These are phyloP conservation scores for Mythimna loreyi DNA, from an alignment of 2,888 invertebrate genomes.

Conservation along the genomic window DNA sequence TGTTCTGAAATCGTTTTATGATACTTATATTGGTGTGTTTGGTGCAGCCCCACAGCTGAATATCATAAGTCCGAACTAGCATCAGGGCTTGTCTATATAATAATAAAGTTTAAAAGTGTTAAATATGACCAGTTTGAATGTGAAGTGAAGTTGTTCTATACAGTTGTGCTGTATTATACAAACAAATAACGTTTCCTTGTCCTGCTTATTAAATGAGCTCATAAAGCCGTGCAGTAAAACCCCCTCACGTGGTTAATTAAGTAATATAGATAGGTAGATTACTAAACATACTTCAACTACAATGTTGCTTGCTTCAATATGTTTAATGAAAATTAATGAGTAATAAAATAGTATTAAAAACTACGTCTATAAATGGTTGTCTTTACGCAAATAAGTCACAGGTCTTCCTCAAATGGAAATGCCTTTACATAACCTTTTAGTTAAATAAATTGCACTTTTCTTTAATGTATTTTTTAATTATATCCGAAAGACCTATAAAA, in stretches of 20 bases:
- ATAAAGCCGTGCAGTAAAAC: constrained; percentile 3
- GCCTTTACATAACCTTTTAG: constrained; percentile 4
- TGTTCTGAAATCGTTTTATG: too few relatives aligned
- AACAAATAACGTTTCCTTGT: constrained; percentile 12
- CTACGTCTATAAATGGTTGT: constrained; percentile 19
- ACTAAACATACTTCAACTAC: constrained; percentile 6
- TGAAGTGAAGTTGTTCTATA: constrained; percentile 12
- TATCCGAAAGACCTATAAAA: neutral
- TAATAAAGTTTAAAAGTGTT: constrained; percentile 50
- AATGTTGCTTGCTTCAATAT: constrained; percentile 24
- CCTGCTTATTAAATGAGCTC: constrained; percentile 10
- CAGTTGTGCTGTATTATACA: constrained; percentile 13
- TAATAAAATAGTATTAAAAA: constrained; percentile 27
- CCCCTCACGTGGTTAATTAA: constrained; percentile 9
- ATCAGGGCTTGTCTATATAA: constrained; percentile 21
- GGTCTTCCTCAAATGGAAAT: constrained; percentile 17
- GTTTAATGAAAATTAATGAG: constrained; percentile 19
- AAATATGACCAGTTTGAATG: constrained; percentile 28
- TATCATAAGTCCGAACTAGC: too few relatives aligned
- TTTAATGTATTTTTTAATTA: neutral
- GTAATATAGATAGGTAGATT: constrained; percentile 16
- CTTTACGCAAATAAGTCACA: constrained; percentile 16
- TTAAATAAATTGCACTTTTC: neutral
- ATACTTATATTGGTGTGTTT: too few relatives aligned
- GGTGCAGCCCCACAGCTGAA: too few relatives aligned